Percentiles rank a stretch among this genome's conserved stretches.
phyloP scores from a whole-genome alignment of 2,888 invertebrate genomes.

The Yponomeuta cagnagella region DNA sequence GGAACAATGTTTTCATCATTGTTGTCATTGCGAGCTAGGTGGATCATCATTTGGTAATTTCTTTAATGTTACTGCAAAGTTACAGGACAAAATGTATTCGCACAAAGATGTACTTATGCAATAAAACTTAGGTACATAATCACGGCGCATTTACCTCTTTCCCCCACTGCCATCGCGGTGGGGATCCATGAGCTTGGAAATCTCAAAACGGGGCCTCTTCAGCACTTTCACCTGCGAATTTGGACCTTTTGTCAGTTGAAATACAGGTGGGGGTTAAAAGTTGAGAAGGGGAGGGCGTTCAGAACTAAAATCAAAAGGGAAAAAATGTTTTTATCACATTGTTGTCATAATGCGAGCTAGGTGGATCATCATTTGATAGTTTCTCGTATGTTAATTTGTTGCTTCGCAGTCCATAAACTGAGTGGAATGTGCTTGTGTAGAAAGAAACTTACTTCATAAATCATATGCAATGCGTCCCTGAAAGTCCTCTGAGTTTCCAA shows the following conservation, averaged over 20 bases:
- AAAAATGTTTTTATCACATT: constrained; percentile 66
- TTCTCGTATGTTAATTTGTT: no score
- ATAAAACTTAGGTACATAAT: no score
- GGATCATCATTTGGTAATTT: constrained; percentile 43
- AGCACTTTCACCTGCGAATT: constrained; percentile 91
- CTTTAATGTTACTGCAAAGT: no score
- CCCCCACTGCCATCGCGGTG: constrained; percentile 93
- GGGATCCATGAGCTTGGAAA: constrained; percentile 95
- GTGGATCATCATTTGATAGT: no score
- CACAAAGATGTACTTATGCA: no score
- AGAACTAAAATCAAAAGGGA: constrained; percentile 66
- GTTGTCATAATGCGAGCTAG: constrained; percentile 66
- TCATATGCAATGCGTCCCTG: constrained; percentile 97
- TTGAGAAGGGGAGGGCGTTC: constrained; percentile 25
- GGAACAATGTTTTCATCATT: constrained; percentile 67
- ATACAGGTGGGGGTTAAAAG: not conserved
- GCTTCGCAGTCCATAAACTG: constrained; percentile 30
- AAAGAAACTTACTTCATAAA: constrained; percentile 5
- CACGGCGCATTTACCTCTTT: not conserved
- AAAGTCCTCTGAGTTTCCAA: constrained; percentile 91
- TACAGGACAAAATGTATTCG: no score
- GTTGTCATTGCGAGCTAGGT: constrained; percentile 70
- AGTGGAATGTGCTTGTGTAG: no score
- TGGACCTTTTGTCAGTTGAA: constrained; percentile 16
- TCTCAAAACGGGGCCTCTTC: constrained; percentile 98